Conservation (phyloP, 2,888 invertebrate species). For the Gari tellinella region DNA sequence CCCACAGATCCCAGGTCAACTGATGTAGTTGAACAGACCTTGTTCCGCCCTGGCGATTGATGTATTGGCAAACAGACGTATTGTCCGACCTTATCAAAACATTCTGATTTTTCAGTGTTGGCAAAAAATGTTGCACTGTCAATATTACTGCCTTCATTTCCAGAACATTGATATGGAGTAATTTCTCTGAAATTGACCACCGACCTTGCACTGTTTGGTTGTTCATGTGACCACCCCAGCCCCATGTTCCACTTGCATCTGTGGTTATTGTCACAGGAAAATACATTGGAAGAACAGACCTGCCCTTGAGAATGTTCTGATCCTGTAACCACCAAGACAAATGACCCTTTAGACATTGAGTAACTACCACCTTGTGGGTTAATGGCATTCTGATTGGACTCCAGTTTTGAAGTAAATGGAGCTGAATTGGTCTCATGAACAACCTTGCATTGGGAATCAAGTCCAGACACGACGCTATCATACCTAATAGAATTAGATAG, state of each 20-base stretch:
- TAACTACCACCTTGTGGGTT: background rate
- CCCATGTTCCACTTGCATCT: constrained; percentile 35
- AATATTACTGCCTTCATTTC: constrained; percentile 39
- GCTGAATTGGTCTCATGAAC: constrained; percentile 47
- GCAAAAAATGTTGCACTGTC: constrained; percentile 16
- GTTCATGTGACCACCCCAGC: constrained; percentile 17
- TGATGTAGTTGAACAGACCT: constrained; percentile 19
- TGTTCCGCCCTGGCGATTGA: constrained; percentile 29
- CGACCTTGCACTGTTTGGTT: constrained; percentile 18
- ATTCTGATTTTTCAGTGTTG: constrained; percentile 19
- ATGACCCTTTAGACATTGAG: background rate
- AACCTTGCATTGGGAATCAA: constrained; percentile 50
- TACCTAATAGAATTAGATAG: constrained; percentile 28
- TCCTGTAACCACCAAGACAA: constrained; percentile 33
- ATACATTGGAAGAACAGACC: constrained; percentile 7
- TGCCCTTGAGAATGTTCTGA: constrained; percentile 32
- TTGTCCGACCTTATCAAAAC: constrained; percentile 35
- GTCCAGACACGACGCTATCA: constrained; percentile 45
- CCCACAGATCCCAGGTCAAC: constrained; percentile 29
- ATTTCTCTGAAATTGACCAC: constrained; percentile 18
- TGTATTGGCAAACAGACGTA: constrained; percentile 29
- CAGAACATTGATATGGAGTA: constrained; percentile 36
- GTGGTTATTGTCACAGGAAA: constrained; percentile 38
- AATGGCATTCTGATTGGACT: constrained; percentile 31
- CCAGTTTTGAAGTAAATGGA: constrained; percentile 33